Percentiles rank a stretch among this genome's conserved stretches.
phyloP scores from a whole-genome alignment of 30 jellyfish, hydroid and myxozoan genomes.

The Pseudorhiza aurosa region DNA sequence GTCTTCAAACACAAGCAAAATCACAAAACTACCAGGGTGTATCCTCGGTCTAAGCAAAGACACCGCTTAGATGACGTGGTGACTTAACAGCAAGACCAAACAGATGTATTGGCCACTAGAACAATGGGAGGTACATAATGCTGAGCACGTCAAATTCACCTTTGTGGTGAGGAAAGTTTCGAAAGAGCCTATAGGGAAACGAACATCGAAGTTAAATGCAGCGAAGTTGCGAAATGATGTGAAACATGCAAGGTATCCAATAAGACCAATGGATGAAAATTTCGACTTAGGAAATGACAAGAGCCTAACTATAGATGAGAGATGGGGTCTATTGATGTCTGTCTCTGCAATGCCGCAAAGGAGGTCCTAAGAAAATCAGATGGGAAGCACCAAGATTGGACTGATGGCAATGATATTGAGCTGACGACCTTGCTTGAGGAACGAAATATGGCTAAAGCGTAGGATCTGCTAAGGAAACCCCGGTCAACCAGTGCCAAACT shows the following conservation, averaged over 20 bases:
- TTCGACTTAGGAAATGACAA: background rate
- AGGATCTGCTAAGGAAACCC: slow-evolving; percentile 2
- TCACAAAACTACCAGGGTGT: slow-evolving; percentile 57
- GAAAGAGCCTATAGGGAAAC: background rate
- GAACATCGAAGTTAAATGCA: slow-evolving; percentile 4
- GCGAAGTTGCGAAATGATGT: background rate
- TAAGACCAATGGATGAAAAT: background rate
- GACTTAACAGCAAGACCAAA: slow-evolving; percentile 8
- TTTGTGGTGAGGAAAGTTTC: background rate
- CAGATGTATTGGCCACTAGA: slow-evolving; percentile 18
- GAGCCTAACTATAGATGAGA: background rate
- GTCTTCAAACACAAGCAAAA: slow-evolving; percentile 15
- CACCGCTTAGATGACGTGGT: slow-evolving; percentile 34
- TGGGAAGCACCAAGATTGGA: slow-evolving; percentile 25
- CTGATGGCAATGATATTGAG: background rate
- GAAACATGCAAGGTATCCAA: background rate
- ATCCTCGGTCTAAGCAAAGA: slow-evolving; percentile 60
- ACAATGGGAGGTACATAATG: slow-evolving; percentile 33
- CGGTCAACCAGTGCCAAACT: slow-evolving; percentile 4
- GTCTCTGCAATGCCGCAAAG: background rate
- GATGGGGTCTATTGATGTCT: slow-evolving; percentile 1
- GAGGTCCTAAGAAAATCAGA: slow-evolving; percentile 24
- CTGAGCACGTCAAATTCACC: slow-evolving; percentile 6
- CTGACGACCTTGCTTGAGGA: slow-evolving; percentile 17
- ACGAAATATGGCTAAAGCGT: slow-evolving; percentile 12